Evolutionary conservation across 23 tunicate genomes (phyloP).

Genomic region (Oikopleura albicans): DNA sequence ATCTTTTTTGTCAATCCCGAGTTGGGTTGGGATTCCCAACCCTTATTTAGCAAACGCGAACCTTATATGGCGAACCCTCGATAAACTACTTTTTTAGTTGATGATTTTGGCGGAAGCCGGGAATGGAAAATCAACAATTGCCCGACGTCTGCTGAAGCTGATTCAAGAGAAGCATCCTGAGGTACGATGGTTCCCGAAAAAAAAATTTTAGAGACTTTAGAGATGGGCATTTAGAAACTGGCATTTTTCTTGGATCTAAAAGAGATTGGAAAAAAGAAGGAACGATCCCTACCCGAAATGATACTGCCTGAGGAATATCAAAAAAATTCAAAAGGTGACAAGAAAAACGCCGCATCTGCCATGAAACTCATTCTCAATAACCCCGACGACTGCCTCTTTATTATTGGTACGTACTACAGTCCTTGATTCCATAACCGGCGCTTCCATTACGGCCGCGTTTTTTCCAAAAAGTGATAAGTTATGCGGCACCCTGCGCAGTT

Average conservation of each 20-base stretch:
- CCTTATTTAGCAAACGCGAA: no score
- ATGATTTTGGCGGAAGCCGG: not conserved
- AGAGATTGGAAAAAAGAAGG: not conserved
- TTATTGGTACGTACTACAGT: not conserved
- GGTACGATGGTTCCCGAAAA: no score
- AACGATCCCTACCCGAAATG: not conserved
- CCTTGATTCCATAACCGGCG: no score
- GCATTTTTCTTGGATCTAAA: not conserved
- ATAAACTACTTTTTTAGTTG: not conserved
- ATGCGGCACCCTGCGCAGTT: no score
- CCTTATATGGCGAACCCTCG: not conserved
- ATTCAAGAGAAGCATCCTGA: not conserved
- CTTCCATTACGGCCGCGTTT: no score
- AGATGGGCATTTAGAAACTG: no score
- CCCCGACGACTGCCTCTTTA: not conserved
- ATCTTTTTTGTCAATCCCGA: no score
- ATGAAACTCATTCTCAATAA: not conserved
- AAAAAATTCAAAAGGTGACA: not conserved
- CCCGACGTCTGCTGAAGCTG: not conserved
- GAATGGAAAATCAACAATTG: not conserved
- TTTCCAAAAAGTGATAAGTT: no score
- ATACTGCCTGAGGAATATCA: not conserved
- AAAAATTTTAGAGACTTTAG: no score
- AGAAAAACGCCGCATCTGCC: no score
- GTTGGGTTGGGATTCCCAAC: no score